Evolutionary conservation across 2,797 vertebrate species (phyloP).

Genomic region (Philypnodon macrostomus): DNA sequence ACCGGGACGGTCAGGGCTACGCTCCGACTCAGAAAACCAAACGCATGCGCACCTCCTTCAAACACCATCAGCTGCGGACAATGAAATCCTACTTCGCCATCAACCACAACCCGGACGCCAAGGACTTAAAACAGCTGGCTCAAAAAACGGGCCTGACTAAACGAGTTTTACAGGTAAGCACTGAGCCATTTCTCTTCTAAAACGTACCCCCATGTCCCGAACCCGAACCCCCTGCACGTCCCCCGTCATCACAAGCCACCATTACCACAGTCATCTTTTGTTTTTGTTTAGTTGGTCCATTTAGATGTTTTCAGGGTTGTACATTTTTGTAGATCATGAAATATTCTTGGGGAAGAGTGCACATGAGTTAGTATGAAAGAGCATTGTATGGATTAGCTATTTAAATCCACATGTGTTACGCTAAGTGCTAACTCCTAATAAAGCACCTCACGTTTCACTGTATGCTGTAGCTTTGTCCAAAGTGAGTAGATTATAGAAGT

Average conservation of each 20-base stretch:
- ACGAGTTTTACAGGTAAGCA: conserved; percentile 98
- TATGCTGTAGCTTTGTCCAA: too few relatives aligned
- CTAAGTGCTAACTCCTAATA: too few relatives aligned
- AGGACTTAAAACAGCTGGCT: conserved; percentile 99
- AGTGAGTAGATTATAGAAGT: too few relatives aligned
- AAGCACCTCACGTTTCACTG: too few relatives aligned
- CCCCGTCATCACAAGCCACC: conserved; percentile 43
- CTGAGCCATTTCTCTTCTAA: conserved; percentile 40
- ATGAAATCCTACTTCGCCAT: conserved; percentile 99
- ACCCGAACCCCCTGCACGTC: conserved; percentile 41
- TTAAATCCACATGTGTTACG: too few relatives aligned
- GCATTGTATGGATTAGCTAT: conserved; percentile 14
- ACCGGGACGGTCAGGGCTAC: conserved; percentile 96
- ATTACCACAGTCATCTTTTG: conserved; percentile 56
- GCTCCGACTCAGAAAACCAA: conserved; percentile 97
- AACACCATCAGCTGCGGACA: conserved; percentile 99
- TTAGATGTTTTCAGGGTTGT: conserved; percentile 62
- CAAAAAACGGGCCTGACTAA: conserved; percentile 99
- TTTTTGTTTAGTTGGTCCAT: conserved; percentile 66
- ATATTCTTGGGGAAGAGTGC: conserved; percentile 55
- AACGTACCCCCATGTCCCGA: conserved; percentile 34
- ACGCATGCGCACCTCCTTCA: conserved; percentile 98
- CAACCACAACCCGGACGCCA: conserved; percentile 99
- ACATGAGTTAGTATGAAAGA: conserved; percentile 44
- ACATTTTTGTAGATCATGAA: too few relatives aligned